Evolutionary conservation across 2,888 invertebrate genomes (phyloP), one percentile per base, ranked within the genome.

Genomic region (Cerastis leucographa): DNA sequence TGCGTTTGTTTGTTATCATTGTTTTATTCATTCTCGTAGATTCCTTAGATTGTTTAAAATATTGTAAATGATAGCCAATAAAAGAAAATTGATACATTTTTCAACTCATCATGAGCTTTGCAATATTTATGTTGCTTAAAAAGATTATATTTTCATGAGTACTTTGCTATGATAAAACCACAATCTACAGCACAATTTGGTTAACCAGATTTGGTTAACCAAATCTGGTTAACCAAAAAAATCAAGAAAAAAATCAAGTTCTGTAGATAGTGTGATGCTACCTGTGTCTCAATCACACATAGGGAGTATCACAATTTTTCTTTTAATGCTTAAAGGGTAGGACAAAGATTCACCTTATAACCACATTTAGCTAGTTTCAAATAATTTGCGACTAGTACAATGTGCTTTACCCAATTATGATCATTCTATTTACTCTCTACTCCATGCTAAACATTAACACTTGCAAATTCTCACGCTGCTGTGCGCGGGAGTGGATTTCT

Each of bases 391-490:
- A 59, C 3, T 17, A 61, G 2, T 22, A 40, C 6, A n/a, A 40
- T n/a, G 3, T 11, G n/a, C n/a, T 17, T 14, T 25, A 8, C 7
- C 11, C n/a, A 8, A 7, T 6, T 14, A 2, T n/a, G 6, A 66
- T 44, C 11, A 51, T 22, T 82, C 56, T 75, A 65, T 75, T 69
- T 4, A n/a, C 49, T 84, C 7, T 19, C 5, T 66, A 79, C 35
- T 75, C 84, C 1, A 49, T 65, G 64, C 12, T 14, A 11, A 64
- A 64, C 40, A 42, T 44, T 17, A 76, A 51, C 25, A 78, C 54
- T 72, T 64, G 64, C 70, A 22, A 73, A 83, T 83, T 83, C 83
- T 80, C 83, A 83, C 80, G 83, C 59, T 84, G 76, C 59, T 65
- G 51, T 84, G 84, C 72, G 80, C 80, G 54, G 76, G 83, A 73